Conservation (phyloP, 35 echinoderm and acorn worm species). For the Lytechinus variegatus region DNA sequence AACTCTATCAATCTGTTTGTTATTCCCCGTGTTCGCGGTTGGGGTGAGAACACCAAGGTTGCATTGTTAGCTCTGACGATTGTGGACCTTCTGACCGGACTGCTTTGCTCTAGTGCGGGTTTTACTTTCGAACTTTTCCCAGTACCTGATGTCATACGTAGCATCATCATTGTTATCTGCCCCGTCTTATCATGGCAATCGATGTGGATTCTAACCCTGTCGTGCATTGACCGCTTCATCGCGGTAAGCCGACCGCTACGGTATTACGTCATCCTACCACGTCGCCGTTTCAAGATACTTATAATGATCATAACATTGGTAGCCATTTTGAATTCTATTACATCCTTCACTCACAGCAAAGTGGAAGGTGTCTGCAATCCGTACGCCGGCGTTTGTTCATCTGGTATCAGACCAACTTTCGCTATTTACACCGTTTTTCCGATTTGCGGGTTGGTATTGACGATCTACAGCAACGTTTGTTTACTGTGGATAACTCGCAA, state of each 20-base stretch:
- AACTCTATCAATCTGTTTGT: background rate
- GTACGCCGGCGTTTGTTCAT: constrained; percentile 15
- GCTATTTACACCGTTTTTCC: constrained; percentile 38
- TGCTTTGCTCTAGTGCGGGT: constrained; percentile 1
- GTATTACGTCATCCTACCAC: constrained; percentile 59
- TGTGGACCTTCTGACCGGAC: background rate
- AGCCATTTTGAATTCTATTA: background rate
- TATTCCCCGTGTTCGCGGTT: background rate
- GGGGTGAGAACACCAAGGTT: constrained; percentile 33
- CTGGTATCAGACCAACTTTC: background rate
- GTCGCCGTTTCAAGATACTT: background rate
- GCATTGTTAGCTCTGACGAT: background rate
- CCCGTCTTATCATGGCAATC: background rate
- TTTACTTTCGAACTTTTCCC: background rate
- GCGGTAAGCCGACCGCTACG: constrained; percentile 60
- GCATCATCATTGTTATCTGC: background rate
- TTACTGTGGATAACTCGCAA: constrained; percentile 36
- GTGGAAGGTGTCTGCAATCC: constrained; percentile 33
- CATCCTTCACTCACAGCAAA: background rate
- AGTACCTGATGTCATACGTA: background rate
- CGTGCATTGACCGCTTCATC: constrained; percentile 57
- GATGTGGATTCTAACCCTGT: constrained; percentile 25
- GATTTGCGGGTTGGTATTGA: background rate
- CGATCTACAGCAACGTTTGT: constrained; percentile 29
- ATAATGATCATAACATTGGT: background rate